Percentiles rank a stretch among this genome's conserved stretches.
phyloP scores from a whole-genome alignment of 2,888 invertebrate species.

The Drosophila koepferae region DNA sequence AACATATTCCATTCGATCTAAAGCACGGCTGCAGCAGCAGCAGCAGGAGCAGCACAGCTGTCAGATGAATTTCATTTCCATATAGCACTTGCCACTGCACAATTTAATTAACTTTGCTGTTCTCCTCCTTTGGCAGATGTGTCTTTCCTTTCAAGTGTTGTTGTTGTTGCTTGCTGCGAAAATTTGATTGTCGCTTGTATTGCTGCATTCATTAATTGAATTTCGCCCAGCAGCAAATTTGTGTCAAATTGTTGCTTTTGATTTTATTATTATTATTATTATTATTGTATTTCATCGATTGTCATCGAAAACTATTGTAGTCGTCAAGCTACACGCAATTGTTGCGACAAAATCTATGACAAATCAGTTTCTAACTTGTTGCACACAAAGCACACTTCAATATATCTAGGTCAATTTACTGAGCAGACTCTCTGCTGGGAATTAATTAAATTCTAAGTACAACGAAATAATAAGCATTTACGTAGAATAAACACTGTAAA shows the following conservation, averaged over 20 bases:
- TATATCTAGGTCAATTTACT: conserved; percentile 34
- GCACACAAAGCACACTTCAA: conserved; percentile 31
- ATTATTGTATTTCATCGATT: conserved; percentile 47
- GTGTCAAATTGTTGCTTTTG: conserved; percentile 62
- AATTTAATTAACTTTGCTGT: conserved; percentile 75
- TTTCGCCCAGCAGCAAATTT: conserved; percentile 44
- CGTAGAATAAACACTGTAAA: background rate
- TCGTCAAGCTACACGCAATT: conserved; percentile 33
- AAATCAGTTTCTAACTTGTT: conserved; percentile 52
- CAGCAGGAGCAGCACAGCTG: conserved; percentile 28
- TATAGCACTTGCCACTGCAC: conserved; percentile 49
- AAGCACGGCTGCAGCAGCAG: background rate
- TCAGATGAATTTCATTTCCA: conserved; percentile 63
- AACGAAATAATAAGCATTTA: conserved; percentile 4
- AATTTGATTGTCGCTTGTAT: conserved; percentile 51
- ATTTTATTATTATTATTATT: conserved; percentile 59
- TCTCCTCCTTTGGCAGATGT: conserved; percentile 41
- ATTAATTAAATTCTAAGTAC: conserved; percentile 11
- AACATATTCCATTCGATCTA: conserved; percentile 26
- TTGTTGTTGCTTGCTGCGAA: conserved; percentile 24
- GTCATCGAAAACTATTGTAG: conserved; percentile 16
- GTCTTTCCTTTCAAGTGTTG: conserved; percentile 26
- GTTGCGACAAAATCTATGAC: conserved; percentile 23
- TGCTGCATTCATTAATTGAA: conserved; percentile 54
- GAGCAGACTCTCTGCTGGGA: conserved; percentile 7